A percentile compares a stretch with the other conserved stretches of the same genome.
These are phyloP conservation scores for Dione juno DNA, from an alignment of 2,888 invertebrate genomes.

Conservation along the genomic window DNA sequence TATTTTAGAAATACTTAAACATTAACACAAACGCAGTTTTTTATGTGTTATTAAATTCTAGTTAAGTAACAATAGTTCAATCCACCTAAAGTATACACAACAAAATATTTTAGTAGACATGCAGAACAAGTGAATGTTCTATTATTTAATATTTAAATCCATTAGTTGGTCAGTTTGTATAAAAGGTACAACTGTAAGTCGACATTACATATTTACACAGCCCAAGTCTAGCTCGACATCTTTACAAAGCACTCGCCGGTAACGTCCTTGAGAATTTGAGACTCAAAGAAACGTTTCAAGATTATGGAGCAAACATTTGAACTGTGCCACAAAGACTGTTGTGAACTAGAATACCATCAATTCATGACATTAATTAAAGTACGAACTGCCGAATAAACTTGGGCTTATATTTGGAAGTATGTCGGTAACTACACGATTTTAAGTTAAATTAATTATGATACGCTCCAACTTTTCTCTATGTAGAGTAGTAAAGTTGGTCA, in stretches of 20 bases:
- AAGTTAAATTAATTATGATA: background rate
- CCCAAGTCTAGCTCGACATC: constrained; percentile 42
- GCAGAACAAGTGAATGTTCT: background rate
- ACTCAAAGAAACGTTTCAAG: constrained; percentile 37
- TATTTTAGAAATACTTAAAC: too few species aligned
- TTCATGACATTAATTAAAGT: constrained; percentile 22
- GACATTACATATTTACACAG: constrained; percentile 33
- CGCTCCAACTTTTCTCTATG: background rate
- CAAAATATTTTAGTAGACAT: constrained; percentile 5
- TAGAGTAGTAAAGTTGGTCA: background rate
- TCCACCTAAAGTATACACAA: background rate
- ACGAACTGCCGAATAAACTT: constrained; percentile 23
- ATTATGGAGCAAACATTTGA: constrained; percentile 29
- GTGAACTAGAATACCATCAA: constrained; percentile 22
- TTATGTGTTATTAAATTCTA: too few species aligned
- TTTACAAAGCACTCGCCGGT: constrained; percentile 38
- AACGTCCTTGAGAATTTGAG: constrained; percentile 35
- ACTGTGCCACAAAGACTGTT: constrained; percentile 31
- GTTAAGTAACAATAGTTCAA: background rate
- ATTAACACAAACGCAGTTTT: too few species aligned
- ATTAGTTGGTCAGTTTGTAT: constrained; percentile 26
- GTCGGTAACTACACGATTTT: background rate
- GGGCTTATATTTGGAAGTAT: constrained; percentile 13
- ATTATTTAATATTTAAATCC: constrained; percentile 24
- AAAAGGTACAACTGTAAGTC: constrained; percentile 29